Percentiles rank a stretch among this genome's conserved stretches.
Evolutionary conservation across 2,888 invertebrate genomes (phyloP).

Genomic region (Synanthedon tipuliformis): DNA sequence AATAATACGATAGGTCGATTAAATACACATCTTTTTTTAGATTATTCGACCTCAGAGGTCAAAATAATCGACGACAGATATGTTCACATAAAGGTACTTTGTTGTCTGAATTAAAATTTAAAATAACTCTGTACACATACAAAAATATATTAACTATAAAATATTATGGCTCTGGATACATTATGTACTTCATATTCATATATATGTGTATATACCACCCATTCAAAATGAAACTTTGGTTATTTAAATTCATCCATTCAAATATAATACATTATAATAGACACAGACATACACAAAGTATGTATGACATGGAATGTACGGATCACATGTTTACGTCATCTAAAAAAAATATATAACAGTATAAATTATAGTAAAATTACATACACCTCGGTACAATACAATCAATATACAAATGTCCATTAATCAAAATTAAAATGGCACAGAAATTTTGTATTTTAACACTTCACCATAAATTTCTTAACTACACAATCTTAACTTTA

Average conservation of each 20-base stretch:
- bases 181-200: slow-evolving; percentile 11
- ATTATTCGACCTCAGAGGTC: no score
- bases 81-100: slow-evolving; percentile 23
- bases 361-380: slow-evolving; percentile 7
- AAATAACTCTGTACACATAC: slow-evolving; percentile 51
- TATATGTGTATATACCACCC: slow-evolving; percentile 10
- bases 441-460: slow-evolving; percentile 45
- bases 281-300: neutral
- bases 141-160: slow-evolving; percentile 54
- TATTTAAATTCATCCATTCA: slow-evolving; percentile 9
- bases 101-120: slow-evolving; percentile 30
- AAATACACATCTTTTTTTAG: no score
- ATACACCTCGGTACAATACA: slow-evolving; percentile 11
- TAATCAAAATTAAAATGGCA: slow-evolving; percentile 50
- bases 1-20: no score
- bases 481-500: slow-evolving; percentile 1
- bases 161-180: slow-evolving; percentile 43
- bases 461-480: slow-evolving; percentile 13
- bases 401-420: slow-evolving; percentile 29
- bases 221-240: slow-evolving; percentile 32
- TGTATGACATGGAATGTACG: slow-evolving; percentile 37
- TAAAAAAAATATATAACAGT: slow-evolving; percentile 3
- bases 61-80: slow-evolving; percentile 13
- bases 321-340: slow-evolving; percentile 30
- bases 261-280: slow-evolving; percentile 7